These are phyloP conservation scores for Porphyrio hochstetteri DNA, from an alignment of 2,113 vertebrate genomes.

Conservation along the genomic window DNA sequence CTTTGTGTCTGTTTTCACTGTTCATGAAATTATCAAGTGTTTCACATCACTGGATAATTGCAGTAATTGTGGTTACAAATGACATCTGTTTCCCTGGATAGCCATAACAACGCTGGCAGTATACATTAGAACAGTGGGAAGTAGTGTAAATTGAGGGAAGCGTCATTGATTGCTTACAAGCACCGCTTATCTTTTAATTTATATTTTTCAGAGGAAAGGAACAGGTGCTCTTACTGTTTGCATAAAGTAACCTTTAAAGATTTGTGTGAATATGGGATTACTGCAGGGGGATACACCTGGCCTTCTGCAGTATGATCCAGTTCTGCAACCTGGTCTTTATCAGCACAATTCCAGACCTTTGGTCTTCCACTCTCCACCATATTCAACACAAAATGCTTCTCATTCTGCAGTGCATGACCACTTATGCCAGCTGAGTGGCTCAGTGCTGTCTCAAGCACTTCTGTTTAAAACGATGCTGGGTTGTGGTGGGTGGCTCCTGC, in stretches of 20 bases:
- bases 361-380: accelerated
- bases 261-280: neutral
- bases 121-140: neutral
- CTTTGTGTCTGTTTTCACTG: neutral
- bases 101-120: neutral
- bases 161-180: neutral
- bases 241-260: neutral
- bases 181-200: neutral
- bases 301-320: neutral
- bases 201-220: neutral
- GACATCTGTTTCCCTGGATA: constrained; percentile 17
- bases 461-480: accelerated
- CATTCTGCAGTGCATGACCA: neutral
- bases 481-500: neutral
- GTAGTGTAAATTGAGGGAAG: neutral
- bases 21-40: neutral
- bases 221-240: neutral
- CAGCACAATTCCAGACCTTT: neutral
- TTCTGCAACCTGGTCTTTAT: neutral
- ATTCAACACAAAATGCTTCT: neutral
- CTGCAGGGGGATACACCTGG: neutral
- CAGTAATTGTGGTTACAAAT: neutral
- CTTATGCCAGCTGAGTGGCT: neutral
- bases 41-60: neutral
- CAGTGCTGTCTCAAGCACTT: neutral